These are phyloP conservation scores for Lepus oiostolus DNA, from an alignment of 2,797 vertebrate genomes.

Conservation along the genomic window DNA sequence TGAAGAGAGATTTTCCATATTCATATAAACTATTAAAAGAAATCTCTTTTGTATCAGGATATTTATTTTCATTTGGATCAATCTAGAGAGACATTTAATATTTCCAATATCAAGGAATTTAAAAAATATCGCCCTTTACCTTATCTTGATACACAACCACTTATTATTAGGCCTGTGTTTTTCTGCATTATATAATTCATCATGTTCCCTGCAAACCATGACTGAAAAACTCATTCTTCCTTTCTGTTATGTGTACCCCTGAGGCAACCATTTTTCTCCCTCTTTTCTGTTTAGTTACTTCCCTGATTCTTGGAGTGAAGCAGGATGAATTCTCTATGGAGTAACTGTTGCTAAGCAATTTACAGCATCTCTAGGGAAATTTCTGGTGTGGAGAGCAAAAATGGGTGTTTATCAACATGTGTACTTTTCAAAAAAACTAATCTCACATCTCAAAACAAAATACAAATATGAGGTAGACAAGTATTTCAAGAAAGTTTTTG, in stretches of 20 bases:
- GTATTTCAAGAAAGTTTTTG: background rate
- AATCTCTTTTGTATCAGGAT: background rate
- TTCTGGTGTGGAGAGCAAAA: background rate
- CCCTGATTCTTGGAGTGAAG: background rate
- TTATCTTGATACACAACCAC: background rate
- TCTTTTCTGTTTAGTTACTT: constrained; percentile 39
- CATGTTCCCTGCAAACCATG: background rate
- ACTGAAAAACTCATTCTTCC: background rate
- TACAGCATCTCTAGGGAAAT: background rate
- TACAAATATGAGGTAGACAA: background rate
- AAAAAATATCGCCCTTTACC: background rate
- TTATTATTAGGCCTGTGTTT: background rate
- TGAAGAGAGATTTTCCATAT: background rate
- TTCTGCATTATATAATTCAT: background rate
- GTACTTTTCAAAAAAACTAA: background rate
- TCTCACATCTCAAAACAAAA: background rate
- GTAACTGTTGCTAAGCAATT: background rate
- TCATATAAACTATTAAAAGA: constrained; percentile 7
- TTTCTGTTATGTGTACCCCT: background rate
- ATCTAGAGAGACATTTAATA: background rate
- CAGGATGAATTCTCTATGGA: background rate
- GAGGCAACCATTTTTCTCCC: background rate
- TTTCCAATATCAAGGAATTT: background rate
- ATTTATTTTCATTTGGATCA: background rate
- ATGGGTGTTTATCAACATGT: background rate